Conservation (phyloP, 2,113 vertebrate genomes). For the Smithornis capensis region DNA sequence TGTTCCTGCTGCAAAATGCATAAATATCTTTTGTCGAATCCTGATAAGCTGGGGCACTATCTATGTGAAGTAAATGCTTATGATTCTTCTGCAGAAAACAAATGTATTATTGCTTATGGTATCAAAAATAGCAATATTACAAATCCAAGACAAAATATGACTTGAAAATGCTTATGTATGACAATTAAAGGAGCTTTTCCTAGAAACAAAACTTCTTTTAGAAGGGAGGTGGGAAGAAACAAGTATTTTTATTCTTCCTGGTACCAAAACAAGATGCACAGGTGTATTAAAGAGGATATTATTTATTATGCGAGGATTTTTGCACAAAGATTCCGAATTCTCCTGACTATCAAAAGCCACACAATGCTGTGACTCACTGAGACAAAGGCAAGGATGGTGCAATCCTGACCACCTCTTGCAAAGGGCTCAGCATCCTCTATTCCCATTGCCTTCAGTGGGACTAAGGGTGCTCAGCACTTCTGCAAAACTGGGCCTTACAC, state of each 20-base stretch:
- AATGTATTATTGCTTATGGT: neutral
- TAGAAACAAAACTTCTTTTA: neutral
- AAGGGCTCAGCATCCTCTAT: neutral
- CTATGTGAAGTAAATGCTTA: neutral
- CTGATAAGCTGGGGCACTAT: neutral
- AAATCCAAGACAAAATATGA: neutral
- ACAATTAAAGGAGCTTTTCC: neutral
- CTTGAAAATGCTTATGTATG: neutral
- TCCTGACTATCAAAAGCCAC: neutral
- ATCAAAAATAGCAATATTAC: neutral
- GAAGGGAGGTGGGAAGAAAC: neutral
- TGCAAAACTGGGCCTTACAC: constrained; percentile 35
- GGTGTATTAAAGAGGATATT: neutral
- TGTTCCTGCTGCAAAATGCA: neutral
- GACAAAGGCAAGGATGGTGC: neutral
- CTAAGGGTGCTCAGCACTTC: neutral
- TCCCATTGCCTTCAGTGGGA: neutral
- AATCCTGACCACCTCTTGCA: neutral
- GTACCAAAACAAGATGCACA: neutral
- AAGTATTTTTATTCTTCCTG: neutral
- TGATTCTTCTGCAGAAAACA: neutral
- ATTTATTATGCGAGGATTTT: neutral
- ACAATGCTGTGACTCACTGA: neutral
- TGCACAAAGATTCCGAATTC: neutral
- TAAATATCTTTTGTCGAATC: neutral